These are phyloP conservation scores for Schizopygopsis malacanthus DNA, from an alignment of 2,797 vertebrate genomes.

Conservation along the genomic window DNA sequence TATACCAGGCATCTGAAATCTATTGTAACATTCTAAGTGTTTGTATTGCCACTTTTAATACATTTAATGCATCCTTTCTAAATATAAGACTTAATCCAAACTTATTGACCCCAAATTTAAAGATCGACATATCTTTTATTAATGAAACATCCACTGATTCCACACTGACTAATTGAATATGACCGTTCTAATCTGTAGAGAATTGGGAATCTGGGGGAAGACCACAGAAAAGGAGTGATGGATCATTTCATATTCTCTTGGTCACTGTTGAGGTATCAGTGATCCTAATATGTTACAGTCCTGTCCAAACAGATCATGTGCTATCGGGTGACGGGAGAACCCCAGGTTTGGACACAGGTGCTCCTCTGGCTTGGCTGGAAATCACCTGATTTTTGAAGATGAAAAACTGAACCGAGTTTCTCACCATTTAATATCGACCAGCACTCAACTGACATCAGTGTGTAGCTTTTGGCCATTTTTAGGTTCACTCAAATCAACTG, in stretches of 20 bases:
- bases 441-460: not conserved
- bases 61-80: not conserved
- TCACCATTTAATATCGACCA: slow-evolving; percentile 62
- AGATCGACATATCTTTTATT: not conserved
- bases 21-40: not conserved
- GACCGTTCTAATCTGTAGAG: not conserved
- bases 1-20: not conserved
- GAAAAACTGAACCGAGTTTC: slow-evolving; percentile 63
- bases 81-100: not conserved
- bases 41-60: not conserved
- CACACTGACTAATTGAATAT: not conserved
- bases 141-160: not conserved
- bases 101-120: not conserved
- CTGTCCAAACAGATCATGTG: slow-evolving; percentile 46
- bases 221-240: slow-evolving; percentile 11
- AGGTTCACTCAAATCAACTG: not conserved
- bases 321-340: slow-evolving; percentile 53
- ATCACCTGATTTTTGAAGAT: slow-evolving; percentile 72
- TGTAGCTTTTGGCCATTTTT: slow-evolving; percentile 8
- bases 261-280: slow-evolving; percentile 17
- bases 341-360: slow-evolving; percentile 43
- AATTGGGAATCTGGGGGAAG: slow-evolving; percentile 16
- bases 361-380: slow-evolving; percentile 71
- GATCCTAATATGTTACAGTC: slow-evolving; percentile 21
- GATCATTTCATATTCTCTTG: slow-evolving; percentile 28